Evolutionary conservation across 2,113 vertebrate species (phyloP), one percentile per base, ranked within the genome.

Genomic region (Mus spicilegus): DNA sequence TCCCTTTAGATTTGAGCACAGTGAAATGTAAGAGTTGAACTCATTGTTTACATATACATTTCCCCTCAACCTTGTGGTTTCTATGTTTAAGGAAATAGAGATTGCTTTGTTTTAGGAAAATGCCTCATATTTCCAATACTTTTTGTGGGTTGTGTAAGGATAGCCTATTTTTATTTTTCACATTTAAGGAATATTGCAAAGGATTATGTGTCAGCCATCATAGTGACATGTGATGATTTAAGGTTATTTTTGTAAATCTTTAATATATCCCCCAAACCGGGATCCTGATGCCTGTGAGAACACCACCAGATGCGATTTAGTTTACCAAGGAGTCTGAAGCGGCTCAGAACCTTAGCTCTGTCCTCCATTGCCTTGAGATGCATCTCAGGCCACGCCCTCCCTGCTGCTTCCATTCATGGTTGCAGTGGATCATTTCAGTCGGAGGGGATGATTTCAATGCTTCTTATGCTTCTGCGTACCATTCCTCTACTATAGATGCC

Each of bases 101-200:
- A 86, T 90, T 12, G 93, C 75, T 96, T 96, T 96, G 63, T 97
- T 97, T 96, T 78, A 95, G 77, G 63, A 95, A 93, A 93, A 80
- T 54, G 42, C 69, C 26, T 93, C 94, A 78, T 46, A 95, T 86
- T 95, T 96, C 77, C 94, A 95, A 94, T 72, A 70, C 86, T 94
- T 95, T 91, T 91, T 91, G 88, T 90, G 63, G 77, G 56, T 46
- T 78, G 0, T 91, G 11, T 93, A 97, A 95, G 91, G 67, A 61
- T 16, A 89, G 36, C 9, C 42, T 81, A 72, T 90, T 94, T 96
- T 97, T 90, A 87, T 87, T 95, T 96, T 89, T 94, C 24, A 75
- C n/a, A 90, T 61, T 92, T 94, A 76, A 46, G 36, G 5, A 94
- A n/a, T 86, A 94, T 93, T n/a, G 54, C 82, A 54, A 61, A 87